Percentiles rank a stretch among this genome's conserved stretches.
Evolutionary conservation across 2,797 vertebrate species (phyloP).

Genomic region (Peromyscus aztecus): DNA sequence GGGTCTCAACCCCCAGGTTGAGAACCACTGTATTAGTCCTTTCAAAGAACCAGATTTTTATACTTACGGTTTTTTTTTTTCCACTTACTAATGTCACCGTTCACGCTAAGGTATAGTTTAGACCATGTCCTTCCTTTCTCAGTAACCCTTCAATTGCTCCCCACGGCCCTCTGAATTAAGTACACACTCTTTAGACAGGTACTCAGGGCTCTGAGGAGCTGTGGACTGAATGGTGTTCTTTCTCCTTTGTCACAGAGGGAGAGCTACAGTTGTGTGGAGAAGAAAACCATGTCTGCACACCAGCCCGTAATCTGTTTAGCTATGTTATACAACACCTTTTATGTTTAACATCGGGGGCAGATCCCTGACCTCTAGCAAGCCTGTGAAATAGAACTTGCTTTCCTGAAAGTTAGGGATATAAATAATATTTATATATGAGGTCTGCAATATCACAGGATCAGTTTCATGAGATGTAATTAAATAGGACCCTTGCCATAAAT

Average conservation of each 20-base stretch:
- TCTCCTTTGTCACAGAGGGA: constrained; percentile 68
- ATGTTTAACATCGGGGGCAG: constrained; percentile 76
- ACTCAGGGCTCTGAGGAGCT: neutral
- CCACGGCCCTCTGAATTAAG: constrained; percentile 68
- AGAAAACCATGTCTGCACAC: constrained; percentile 77
- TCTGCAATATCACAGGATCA: constrained; percentile 80
- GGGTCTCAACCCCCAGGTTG: neutral
- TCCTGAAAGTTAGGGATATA: constrained; percentile 79
- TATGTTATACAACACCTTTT: constrained; percentile 80
- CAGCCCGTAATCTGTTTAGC: constrained; percentile 77
- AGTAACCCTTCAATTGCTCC: constrained; percentile 61
- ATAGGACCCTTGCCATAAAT: constrained; percentile 81
- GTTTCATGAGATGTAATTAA: constrained; percentile 82
- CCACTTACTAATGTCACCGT: constrained; percentile 70
- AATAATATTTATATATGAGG: constrained; percentile 84
- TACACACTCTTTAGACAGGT: constrained; percentile 62
- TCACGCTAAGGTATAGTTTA: constrained; percentile 65
- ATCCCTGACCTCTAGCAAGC: constrained; percentile 76
- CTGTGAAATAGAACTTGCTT: constrained; percentile 78
- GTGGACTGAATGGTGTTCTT: constrained; percentile 71
- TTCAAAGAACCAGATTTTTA: constrained; percentile 28
- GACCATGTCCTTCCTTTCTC: constrained; percentile 12
- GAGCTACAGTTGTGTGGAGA: constrained; percentile 65
- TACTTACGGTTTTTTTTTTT: constrained; percentile 64
- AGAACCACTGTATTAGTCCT: neutral